Evolutionary conservation across 2,888 invertebrate species (phyloP), one percentile per base, ranked within the genome.

Genomic region (Polylopha cassiicola): DNA sequence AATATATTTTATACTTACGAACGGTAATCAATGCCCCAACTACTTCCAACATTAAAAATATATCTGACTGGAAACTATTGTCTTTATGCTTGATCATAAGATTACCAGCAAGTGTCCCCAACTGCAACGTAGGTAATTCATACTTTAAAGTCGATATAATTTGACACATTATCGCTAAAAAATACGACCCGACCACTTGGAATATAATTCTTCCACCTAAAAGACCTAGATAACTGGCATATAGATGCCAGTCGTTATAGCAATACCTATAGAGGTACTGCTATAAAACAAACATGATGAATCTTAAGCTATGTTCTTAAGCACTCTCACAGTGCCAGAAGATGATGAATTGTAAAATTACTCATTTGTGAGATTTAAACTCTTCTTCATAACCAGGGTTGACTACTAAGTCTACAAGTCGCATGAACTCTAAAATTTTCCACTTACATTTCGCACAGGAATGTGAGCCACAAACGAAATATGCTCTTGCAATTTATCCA

Each of bases 361-460:
- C n/a, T n/a, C n/a, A n/a, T n/a, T n/a, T n/a, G n/a, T n/a, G n/a
- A n/a, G n/a, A n/a, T n/a, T n/a, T n/a, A n/a, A n/a, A n/a, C n/a
- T n/a, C n/a, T n/a, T n/a, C n/a, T n/a, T n/a, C n/a, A n/a, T n/a
- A n/a, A n/a, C n/a, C n/a, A n/a, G n/a, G n/a, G n/a, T n/a, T n/a
- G n/a, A n/a, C n/a, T n/a, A n/a, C n/a, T n/a, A n/a, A n/a, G n/a
- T n/a, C n/a, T n/a, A n/a, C n/a, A n/a, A n/a, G n/a, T n/a, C n/a
- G n/a, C n/a, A n/a, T n/a, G n/a, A n/a, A n/a, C n/a, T n/a, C n/a
- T n/a, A n/a, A n/a, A n/a, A n/a, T n/a, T n/a, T n/a, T n/a, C n/a
- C n/a, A n/a, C 88, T 84, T 74, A 92, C 92, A 73, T 93, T 93
- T 76, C 92, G 80, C 1, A 94, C 89, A 8, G 92, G 89, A 32